A percentile compares a stretch with the other conserved stretches of the same genome.
These are phyloP conservation scores for Bimastos eiseni DNA, from an alignment of 2,888 invertebrate genomes.

Conservation along the genomic window DNA sequence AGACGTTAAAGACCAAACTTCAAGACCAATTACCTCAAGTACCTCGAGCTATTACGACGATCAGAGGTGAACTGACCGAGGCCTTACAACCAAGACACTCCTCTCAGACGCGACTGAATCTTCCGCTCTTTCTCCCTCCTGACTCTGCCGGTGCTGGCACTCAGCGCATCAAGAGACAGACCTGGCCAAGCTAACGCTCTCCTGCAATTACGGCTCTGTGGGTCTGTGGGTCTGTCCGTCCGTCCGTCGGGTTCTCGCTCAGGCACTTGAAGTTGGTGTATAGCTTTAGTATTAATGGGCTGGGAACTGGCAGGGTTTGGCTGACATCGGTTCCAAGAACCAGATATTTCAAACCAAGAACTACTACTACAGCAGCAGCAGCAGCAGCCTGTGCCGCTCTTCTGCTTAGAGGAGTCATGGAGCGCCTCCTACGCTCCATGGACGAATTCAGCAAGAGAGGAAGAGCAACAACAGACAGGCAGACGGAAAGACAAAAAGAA, in stretches of 20 bases:
- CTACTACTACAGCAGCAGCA: not conserved
- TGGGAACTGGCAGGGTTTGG: not conserved
- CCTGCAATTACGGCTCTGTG: not conserved
- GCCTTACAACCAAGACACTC: not conserved
- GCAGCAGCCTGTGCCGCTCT: not conserved
- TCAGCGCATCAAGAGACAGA: not conserved
- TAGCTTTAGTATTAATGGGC: not conserved
- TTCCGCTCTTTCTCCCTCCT: not conserved
- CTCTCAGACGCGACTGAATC: not conserved
- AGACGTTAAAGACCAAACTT: not conserved
- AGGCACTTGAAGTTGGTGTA: not conserved
- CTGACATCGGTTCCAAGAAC: not conserved
- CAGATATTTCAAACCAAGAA: not conserved
- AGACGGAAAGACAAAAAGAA: not conserved
- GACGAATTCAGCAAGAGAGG: not conserved
- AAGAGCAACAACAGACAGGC: not conserved
- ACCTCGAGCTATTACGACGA: not conserved
- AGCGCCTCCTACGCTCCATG: not conserved
- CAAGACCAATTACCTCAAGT: not conserved
- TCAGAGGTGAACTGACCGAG: not conserved
- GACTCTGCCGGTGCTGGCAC: not conserved
- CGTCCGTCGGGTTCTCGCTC: not conserved
- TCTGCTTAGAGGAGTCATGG: not conserved
- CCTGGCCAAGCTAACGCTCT: not conserved
- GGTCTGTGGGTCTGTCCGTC: not conserved